Evolutionary conservation across 2,797 vertebrate genomes (phyloP), one percentile per base, ranked within the genome.

Genomic region (Sebastes nivosus): DNA sequence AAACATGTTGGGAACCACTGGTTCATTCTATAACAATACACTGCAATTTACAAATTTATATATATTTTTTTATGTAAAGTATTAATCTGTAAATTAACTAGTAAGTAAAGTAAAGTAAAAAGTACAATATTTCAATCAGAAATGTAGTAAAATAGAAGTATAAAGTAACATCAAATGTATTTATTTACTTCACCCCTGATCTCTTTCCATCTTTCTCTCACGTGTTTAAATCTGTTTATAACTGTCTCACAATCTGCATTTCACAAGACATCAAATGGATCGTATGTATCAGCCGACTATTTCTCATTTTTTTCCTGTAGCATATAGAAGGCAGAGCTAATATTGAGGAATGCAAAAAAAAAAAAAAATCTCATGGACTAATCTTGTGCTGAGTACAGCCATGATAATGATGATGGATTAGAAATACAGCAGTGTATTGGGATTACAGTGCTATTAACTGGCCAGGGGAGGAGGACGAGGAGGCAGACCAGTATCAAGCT

Each of bases 331-430:
- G 67, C 80, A 82, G 70, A 83, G 85, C 82, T 92, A 90, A 93
- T 93, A 90, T 85, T 87, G 82, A 84, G 85, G 88, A 93, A 93
- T 89, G 91, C 82, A 90, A 82, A 82, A 89, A 84, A 57, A 55
- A 55, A 52, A 80, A 85, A 88, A 72, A 42, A 50, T 83, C 85
- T 92, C 75, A 65, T 74, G 88, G 92, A 93, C 89, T 94, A 94
- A 95, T 95, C 92, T 89, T 87, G 92, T 88, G 90, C 94, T 89
- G 93, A 93, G 92, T 90, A 89, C 90, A 94, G 87, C 92, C 92
- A 93, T 93, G 90, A 92, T 95, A 95, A 95, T 94, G 92, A 94
- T 95, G 94, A 94, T 94, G 93, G 94, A 95, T 95, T 94, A 93
- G 92, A 95, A 94, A 94, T 95, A 93, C 91, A 87, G 90, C 83